Base-by-base conservation (phyloP, 2,113 vertebrate genomes). In the Tupaia tana region DNA sequence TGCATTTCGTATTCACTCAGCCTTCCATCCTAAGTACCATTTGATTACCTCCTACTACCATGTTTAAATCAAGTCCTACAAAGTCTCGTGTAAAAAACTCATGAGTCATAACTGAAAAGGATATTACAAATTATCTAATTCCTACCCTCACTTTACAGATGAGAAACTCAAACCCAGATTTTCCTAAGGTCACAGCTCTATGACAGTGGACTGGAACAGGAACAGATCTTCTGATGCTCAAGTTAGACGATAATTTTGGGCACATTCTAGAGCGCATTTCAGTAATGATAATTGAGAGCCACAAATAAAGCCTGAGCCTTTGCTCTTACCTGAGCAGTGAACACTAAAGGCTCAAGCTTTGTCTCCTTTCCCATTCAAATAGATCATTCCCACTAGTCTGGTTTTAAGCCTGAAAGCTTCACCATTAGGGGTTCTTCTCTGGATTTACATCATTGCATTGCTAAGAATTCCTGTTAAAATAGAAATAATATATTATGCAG, bases 1-100 rank as follows among this genome's bases (percentile, higher is more conserved):
- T 93, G 66, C 75, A 89, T 95, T 97, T 95, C 89, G 73, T 67
- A 73, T 27, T 77, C 91, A 69, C 58, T 96, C 92, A 85, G 14
- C 67, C 90, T 88, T 78, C 61, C 74, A 90, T 54, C 80, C 78
- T 69, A 93, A 90, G 69, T 59, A 90, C 86, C 63, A 79, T 59
- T 86, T 92, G 82, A 93, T 94, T 96, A 85, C 93, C 89, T 94
- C 22, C 70, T 89, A 63, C 80, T 89, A 56, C 58, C n/a, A 84
- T 69, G 27, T 90, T 94, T 93, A 90, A 96, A 95, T 77, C 83
- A 92, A 95, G 54, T 94, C 34, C 77, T 81, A 84, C 4, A 29
- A 90, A 93, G 31, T 20, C 4, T 13, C 3, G 0, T 61, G 85
- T 95, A 83, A 58, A 58, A 95, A 94, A 91, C 25, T 27, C 71